A percentile compares a stretch with the other conserved stretches of the same genome.
These are phyloP conservation scores for Spodoptera littoralis DNA, from an alignment of 2,888 invertebrate species.

Conservation along the genomic window DNA sequence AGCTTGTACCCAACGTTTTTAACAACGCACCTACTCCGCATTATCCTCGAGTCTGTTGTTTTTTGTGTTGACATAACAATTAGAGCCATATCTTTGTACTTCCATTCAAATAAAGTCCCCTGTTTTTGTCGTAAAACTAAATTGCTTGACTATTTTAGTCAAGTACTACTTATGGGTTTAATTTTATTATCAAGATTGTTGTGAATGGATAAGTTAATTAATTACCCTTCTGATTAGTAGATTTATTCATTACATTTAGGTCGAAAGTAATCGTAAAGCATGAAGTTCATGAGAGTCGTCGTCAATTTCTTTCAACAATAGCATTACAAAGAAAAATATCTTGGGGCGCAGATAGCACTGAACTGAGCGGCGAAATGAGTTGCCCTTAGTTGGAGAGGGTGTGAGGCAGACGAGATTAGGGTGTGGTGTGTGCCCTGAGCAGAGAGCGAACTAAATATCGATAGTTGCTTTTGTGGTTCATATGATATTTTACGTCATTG, in stretches of 20 bases:
- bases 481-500: neutral
- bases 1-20: slow-evolving; percentile 71
- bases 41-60: slow-evolving; percentile 59
- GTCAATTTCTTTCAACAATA: slow-evolving; percentile 80
- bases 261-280: slow-evolving; percentile 42
- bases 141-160: neutral
- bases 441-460: slow-evolving; percentile 29
- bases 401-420: slow-evolving; percentile 82
- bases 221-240: slow-evolving; percentile 4
- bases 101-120: slow-evolving; percentile 25
- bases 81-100: slow-evolving; percentile 48
- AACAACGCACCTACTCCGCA: slow-evolving; percentile 50
- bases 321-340: slow-evolving; percentile 87
- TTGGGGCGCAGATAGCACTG: slow-evolving; percentile 81
- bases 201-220: neutral
- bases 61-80: slow-evolving; percentile 58
- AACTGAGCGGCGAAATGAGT: slow-evolving; percentile 86
- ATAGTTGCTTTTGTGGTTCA: neutral
- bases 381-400: slow-evolving; percentile 86
- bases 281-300: slow-evolving; percentile 62
- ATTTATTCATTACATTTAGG: slow-evolving; percentile 20
- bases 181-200: too few species aligned
- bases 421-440: slow-evolving; percentile 56
- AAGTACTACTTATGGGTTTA: neutral
- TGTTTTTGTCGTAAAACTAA: slow-evolving; percentile 8